Conservation (phyloP, 1,140 invertebrate species). For the Coenobita brevimanus region DNA sequence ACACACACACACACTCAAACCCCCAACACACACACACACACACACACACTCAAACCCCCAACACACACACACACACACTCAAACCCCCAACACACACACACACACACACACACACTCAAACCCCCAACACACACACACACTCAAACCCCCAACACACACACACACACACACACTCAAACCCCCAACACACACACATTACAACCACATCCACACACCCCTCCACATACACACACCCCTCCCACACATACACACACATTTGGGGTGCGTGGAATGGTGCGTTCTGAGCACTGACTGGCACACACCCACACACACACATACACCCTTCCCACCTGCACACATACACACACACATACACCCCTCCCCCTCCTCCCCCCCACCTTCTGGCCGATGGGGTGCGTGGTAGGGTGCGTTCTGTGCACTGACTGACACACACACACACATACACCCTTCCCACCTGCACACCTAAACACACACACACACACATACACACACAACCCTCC, state of each 20-base stretch:
- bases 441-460: neutral
- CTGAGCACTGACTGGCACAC: too few relatives aligned
- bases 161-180: neutral
- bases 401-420: neutral
- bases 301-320: neutral
- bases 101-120: too few relatives aligned
- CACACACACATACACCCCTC: too few relatives aligned
- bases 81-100: too few relatives aligned
- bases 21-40: too few relatives aligned
- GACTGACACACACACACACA: neutral
- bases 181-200: neutral
- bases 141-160: neutral
- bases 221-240: neutral
- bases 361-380: neutral
- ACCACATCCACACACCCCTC: neutral
- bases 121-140: neutral
- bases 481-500: too few relatives aligned
- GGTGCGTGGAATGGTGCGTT: too few relatives aligned
- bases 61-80: too few relatives aligned
- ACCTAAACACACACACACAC: too few relatives aligned
- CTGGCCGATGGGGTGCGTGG: neutral
- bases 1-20: too few relatives aligned
- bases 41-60: too few relatives aligned
- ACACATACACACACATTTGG: neutral
- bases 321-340: neutral